Evolutionary conservation across 2,797 vertebrate species (phyloP).

Genomic region (Lagorchestes hirsutus): DNA sequence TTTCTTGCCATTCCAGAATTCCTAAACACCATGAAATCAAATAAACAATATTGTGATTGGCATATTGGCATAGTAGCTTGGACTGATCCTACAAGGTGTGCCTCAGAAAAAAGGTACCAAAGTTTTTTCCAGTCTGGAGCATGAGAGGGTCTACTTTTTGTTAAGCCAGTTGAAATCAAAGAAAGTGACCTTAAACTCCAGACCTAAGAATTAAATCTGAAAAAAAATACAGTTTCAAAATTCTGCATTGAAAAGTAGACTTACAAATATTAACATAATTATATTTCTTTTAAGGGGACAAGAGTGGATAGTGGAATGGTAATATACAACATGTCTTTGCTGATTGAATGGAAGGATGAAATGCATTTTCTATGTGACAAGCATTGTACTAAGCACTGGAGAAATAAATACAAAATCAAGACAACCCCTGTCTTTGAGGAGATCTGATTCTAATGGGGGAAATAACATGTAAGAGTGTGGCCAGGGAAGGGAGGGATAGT

Average conservation of each 20-base stretch:
- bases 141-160: slow-evolving; percentile 48
- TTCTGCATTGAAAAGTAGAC: slow-evolving; percentile 25
- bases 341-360: background rate
- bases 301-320: background rate
- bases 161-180: slow-evolving; percentile 51
- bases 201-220: slow-evolving; percentile 35
- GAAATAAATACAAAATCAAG: slow-evolving; percentile 2
- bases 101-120: background rate
- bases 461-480: background rate
- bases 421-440: background rate
- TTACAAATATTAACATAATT: slow-evolving; percentile 34
- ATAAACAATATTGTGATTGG: background rate
- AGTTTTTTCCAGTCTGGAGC: slow-evolving; percentile 36
- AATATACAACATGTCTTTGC: background rate
- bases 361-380: slow-evolving; percentile 37
- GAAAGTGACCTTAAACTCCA: slow-evolving; percentile 27
- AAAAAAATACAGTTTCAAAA: slow-evolving; percentile 52
- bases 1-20: slow-evolving; percentile 52
- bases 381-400: slow-evolving; percentile 35
- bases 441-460: background rate
- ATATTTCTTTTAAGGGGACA: slow-evolving; percentile 40
- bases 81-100: background rate
- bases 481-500: background rate
- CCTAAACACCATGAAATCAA: slow-evolving; percentile 39
- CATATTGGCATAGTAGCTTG: background rate